These are phyloP conservation scores for Listronotus bonariensis DNA, from an alignment of 1,140 invertebrate species.

Conservation along the genomic window DNA sequence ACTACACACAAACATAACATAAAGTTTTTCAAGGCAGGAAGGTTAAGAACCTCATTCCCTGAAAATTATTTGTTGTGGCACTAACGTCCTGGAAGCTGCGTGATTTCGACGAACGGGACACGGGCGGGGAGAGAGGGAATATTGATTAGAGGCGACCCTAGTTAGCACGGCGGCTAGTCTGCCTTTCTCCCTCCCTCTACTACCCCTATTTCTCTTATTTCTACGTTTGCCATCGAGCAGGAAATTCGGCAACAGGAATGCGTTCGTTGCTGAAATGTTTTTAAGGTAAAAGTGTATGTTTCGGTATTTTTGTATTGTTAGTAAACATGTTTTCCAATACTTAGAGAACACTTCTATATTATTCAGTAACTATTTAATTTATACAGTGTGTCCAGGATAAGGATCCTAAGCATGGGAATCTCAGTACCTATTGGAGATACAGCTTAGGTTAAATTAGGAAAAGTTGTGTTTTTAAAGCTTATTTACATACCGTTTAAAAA, in stretches of 20 bases:
- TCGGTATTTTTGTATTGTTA: too few relatives aligned
- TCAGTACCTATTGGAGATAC: too few relatives aligned
- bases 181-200: constrained; percentile 21
- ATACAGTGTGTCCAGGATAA: too few relatives aligned
- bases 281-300: too few relatives aligned
- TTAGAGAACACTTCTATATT: too few relatives aligned
- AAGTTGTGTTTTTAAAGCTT: too few relatives aligned
- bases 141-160: constrained; percentile 54
- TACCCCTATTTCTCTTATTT: constrained; percentile 25
- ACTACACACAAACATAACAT: constrained; percentile 30
- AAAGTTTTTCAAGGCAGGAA: constrained; percentile 38
- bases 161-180: constrained; percentile 44
- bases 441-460: too few relatives aligned
- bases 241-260: constrained; percentile 10
- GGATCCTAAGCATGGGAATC: too few relatives aligned
- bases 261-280: too few relatives aligned
- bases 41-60: constrained; percentile 45
- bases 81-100: constrained; percentile 44
- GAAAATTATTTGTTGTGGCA: constrained; percentile 48
- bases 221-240: constrained; percentile 2
- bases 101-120: constrained; percentile 27
- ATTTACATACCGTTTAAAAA: too few relatives aligned
- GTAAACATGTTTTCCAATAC: too few relatives aligned
- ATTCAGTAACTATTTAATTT: too few relatives aligned
- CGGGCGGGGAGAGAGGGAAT: constrained; percentile 42